Base-by-base conservation (phyloP, 2,888 invertebrate genomes). In the Lepidochrysops patricia region DNA sequence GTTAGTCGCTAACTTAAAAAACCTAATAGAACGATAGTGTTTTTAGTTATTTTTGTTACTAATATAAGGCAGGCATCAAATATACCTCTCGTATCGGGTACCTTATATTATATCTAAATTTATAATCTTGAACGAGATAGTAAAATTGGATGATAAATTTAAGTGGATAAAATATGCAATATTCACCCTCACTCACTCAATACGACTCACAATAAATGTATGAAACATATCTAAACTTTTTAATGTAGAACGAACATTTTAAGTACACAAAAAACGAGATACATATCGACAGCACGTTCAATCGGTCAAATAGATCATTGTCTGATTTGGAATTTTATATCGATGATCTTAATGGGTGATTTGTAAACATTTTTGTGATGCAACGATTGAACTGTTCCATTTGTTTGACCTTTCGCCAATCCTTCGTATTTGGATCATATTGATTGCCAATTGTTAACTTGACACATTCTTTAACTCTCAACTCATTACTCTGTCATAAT, bases 341-440 rank as follows among this genome's bases (percentile, higher is more conserved):
- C 43, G 19, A 43, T 15, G 43, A 43, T 43, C 43, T 43, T 43
- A 43, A 9, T 43, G 19, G 43, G 19, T 7, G 5, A 37, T 37
- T 19, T 43, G 43, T 43, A 19, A 43, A 9, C 19, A 19, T 43
- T 43, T 29, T 43, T 43, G 19, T 43, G 43, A 43, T 4, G 19
- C 43, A 43, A 43, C 9, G 9, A 15, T 37, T 23, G 4, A 43
- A 12, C 23, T 9, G 43, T 43, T 4, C 43, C 43, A 52, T 23
- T 32, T 29, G 29, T 13, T 2, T 29, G 54, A 54, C 32, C 54
- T 54, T 54, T 54, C 32, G 29, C 13, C 26, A 32, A 54, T 32
- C 54, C 54, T 54, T 54, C 54, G 12, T 54, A 54, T 54, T 7
- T 32, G 54, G 54, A 54, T 54, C 54, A 54, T 19, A 54, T 26